Evolutionary conservation across 2,888 invertebrate species (phyloP).

Genomic region (Drosophila helvetica): DNA sequence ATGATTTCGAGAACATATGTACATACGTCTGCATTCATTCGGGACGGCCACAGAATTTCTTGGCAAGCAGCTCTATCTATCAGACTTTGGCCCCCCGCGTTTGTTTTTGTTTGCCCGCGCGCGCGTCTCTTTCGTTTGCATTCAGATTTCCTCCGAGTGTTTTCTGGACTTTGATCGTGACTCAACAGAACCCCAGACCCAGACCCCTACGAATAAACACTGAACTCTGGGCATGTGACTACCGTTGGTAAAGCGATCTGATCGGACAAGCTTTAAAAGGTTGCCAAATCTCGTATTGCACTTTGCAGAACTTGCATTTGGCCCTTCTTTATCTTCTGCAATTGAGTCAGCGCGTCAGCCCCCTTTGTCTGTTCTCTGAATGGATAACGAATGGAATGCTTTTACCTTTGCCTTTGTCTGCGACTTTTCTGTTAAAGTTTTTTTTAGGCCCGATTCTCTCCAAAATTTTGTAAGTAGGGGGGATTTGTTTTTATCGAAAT

Average conservation of each 20-base stretch:
- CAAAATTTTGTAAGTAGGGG: no score
- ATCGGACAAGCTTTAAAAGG: neutral
- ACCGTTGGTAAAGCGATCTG: neutral
- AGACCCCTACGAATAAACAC: conserved; percentile 29
- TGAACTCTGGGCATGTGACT: conserved; percentile 12
- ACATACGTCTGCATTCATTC: conserved; percentile 20
- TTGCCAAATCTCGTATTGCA: neutral
- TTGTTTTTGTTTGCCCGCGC: conserved; percentile 31
- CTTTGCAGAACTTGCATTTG: neutral
- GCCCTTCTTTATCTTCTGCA: neutral
- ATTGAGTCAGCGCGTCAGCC: neutral
- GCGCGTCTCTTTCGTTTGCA: conserved; percentile 17
- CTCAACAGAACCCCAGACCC: conserved; percentile 61
- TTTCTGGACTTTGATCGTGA: conserved; percentile 74
- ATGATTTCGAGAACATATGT: conserved; percentile 43
- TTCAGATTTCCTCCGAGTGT: conserved; percentile 42
- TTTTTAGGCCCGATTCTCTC: conserved; percentile 3
- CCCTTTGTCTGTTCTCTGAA: conserved; percentile 30
- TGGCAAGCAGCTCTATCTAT: conserved; percentile 56
- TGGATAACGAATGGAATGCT: neutral
- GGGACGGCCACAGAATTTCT: conserved; percentile 49
- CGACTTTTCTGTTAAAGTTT: conserved; percentile 26
- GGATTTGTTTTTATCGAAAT: no score
- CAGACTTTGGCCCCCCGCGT: conserved; percentile 66
- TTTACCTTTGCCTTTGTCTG: neutral